Conservation (phyloP, 2,113 vertebrate genomes). For the Myiagra hebetior region DNA sequence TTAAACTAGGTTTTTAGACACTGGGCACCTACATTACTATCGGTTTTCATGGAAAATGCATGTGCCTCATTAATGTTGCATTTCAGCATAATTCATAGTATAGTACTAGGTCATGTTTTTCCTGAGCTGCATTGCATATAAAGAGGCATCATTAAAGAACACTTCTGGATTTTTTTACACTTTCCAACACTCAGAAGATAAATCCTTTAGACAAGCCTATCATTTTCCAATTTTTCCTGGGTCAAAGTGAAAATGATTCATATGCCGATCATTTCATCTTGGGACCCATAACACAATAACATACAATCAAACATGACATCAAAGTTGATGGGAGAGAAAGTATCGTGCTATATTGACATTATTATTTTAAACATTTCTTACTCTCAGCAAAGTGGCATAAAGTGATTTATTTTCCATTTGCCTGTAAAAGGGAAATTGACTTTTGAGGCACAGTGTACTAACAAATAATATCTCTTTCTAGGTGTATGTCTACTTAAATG, state of each 20-base stretch:
- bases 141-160: not conserved
- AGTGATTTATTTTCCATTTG: conserved; percentile 44
- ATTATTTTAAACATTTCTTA: conserved; percentile 35
- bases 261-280: not conserved
- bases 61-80: not conserved
- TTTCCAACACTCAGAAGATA: not conserved
- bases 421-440: conserved; percentile 27
- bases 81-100: not conserved
- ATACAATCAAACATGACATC: not conserved
- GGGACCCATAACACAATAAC: not conserved
- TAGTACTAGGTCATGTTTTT: not conserved
- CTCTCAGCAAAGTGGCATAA: not conserved
- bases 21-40: not conserved
- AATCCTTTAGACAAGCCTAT: not conserved
- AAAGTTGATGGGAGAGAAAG: conserved; percentile 9
- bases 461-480: conserved; percentile 3
- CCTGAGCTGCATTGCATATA: not conserved
- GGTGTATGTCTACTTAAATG: not conserved
- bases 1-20: not conserved
- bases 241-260: not conserved
- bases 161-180: not conserved
- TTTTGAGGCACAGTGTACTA: not conserved
- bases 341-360: not conserved
- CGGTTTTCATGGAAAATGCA: not conserved
- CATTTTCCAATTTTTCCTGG: not conserved